Percentiles rank a stretch among this genome's conserved stretches.
phyloP scores from a whole-genome alignment of 2,113 vertebrate species.

The Syrmaticus mikado region DNA sequence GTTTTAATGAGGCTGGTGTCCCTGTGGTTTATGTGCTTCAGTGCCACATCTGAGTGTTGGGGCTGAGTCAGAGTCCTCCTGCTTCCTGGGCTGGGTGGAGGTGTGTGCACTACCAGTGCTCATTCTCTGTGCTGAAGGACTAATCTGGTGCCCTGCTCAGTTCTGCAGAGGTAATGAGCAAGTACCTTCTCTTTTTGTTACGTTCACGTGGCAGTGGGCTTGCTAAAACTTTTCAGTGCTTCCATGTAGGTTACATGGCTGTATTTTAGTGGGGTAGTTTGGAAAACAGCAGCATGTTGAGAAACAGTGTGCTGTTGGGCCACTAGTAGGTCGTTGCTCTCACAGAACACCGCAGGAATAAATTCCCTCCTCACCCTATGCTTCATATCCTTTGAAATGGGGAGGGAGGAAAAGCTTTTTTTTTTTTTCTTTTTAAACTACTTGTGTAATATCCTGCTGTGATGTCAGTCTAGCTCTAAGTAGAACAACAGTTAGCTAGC shows the following conservation, averaged over 20 bases:
- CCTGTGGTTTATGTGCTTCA: slow-evolving; percentile 32
- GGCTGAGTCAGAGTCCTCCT: slow-evolving; percentile 47
- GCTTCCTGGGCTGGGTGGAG: slow-evolving; percentile 52
- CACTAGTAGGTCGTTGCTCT: neutral
- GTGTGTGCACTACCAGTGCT: slow-evolving; percentile 2
- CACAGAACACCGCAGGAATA: neutral
- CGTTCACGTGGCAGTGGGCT: neutral
- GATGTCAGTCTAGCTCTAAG: neutral
- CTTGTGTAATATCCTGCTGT: neutral
- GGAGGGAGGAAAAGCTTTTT: neutral
- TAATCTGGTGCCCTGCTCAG: neutral
- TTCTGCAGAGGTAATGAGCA: neutral
- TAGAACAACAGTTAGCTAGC: neutral
- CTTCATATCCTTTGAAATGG: neutral
- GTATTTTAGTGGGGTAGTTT: neutral
- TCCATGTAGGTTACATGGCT: neutral
- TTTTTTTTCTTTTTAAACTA: neutral
- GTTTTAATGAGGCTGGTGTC: slow-evolving; percentile 43
- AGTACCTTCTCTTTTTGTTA: neutral
- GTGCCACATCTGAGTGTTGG: slow-evolving; percentile 51
- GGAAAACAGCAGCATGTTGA: neutral
- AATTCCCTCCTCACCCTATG: neutral
- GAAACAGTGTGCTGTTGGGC: neutral
- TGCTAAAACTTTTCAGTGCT: neutral
- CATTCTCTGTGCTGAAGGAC: neutral